These are phyloP conservation scores for Pentalonia nigronervosa DNA, from an alignment of 1,140 invertebrate species.

Conservation along the genomic window DNA sequence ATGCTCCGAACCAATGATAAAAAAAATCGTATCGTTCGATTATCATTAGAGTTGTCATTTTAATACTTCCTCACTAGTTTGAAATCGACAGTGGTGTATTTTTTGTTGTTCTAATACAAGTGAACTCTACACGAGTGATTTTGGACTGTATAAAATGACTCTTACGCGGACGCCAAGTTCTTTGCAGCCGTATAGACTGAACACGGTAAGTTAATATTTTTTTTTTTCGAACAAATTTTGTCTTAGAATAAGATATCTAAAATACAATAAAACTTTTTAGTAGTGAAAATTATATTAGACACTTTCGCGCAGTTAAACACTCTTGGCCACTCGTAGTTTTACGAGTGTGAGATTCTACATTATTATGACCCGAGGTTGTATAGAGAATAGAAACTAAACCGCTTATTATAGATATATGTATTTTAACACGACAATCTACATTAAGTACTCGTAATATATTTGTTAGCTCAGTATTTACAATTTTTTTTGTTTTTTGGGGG, in stretches of 20 bases:
- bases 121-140: neutral
- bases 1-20: neutral
- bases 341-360: neutral
- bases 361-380: neutral
- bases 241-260: neutral
- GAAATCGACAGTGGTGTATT: neutral
- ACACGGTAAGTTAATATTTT: neutral
- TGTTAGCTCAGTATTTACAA: neutral
- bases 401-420: neutral
- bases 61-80: neutral
- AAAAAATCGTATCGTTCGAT: neutral
- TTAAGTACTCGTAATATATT: neutral
- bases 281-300: neutral
- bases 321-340: neutral
- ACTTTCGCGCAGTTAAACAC: neutral
- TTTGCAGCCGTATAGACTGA: neutral
- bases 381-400: neutral
- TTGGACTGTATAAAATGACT: neutral
- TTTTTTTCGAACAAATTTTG: neutral
- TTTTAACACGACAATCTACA: neutral
- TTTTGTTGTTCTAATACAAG: neutral
- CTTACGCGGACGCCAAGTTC: neutral
- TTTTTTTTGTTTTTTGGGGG: neutral
- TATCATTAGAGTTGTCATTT: neutral
- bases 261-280: neutral